phyloP scores from a whole-genome alignment of 2,113 vertebrate genomes.

The Strix aluco region DNA sequence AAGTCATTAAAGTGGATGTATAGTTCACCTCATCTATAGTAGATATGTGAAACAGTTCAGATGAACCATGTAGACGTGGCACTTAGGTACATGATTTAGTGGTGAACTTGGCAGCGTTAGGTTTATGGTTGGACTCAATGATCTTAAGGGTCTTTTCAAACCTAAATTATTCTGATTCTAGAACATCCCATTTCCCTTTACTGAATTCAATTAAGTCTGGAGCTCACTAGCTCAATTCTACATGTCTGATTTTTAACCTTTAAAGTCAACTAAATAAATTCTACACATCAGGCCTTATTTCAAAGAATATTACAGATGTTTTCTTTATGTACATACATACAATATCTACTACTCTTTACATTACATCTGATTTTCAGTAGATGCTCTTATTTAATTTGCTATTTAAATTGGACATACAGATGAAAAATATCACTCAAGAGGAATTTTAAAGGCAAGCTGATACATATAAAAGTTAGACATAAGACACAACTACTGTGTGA shows the following conservation, averaged over 20 bases:
- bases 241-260: not conserved
- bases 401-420: not conserved
- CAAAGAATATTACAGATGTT: not conserved
- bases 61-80: not conserved
- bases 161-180: not conserved
- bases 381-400: not conserved
- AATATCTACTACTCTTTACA: not conserved
- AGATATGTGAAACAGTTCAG: not conserved
- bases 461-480: not conserved
- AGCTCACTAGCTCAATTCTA: not conserved
- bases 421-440: not conserved
- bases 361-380: not conserved
- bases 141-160: not conserved
- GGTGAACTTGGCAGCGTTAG: not conserved
- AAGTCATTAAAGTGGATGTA: not conserved
- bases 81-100: not conserved
- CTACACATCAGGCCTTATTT: not conserved
- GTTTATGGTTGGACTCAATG: fast-evolving
- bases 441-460: not conserved
- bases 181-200: not conserved
- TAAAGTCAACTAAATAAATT: not conserved
- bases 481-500: not conserved
- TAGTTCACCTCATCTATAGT: not conserved
- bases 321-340: not conserved
- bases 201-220: not conserved